Base-by-base conservation (phyloP, 2,797 vertebrate genomes). In the Allobates femoralis region DNA sequence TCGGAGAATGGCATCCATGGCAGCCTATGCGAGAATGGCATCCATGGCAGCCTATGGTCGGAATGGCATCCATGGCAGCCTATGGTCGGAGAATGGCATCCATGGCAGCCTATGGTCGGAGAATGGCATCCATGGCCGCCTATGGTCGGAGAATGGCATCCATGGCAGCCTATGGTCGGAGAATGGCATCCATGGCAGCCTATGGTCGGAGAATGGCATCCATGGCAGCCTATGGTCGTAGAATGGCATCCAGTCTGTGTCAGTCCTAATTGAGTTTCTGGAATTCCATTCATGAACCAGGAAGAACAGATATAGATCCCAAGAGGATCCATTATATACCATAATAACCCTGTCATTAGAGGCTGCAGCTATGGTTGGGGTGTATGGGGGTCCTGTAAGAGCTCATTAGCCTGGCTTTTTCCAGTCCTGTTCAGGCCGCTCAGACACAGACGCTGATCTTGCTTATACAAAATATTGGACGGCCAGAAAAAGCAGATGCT, bases 361-460 rank as follows among this genome's bases (percentile, higher is more conserved):
- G 2, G 10, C 10, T 51, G 37, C 50, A 51, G 37, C 32, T 37
- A 3, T 69, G 19, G 58, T 2, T 12, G n/a, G 58, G 58, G 58
- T 62, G n/a, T 62, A 12, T 28, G 21, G 69, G 50, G 34, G 69
- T 69, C 66, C 66, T 8, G 30, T 18, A 8, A 2, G 34, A 5
- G 69, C 5, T 15, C 19, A 32, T 30, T 11, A 15, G 51, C 16
- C 26, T 0, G 53, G 14, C 51, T 50, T 19, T 15, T 23, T 18
- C 5, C 28, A 34, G 62, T 37, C 32, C 51, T 4, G 51, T 58
- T 10, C 53, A 37, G 0, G 30, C 34, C n/a, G 37, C 21, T 51
- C 56, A 64, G 55, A 41, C 34, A 83, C 55, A 83, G 83, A 84
- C 86, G 81, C 81, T 79, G 81, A 83, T 79, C 16, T 64, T 66